A percentile compares a stretch with the other conserved stretches of the same genome.
These are phyloP conservation scores for Centruroides sculpturatus DNA, from an alignment of 1,140 invertebrate genomes.

Conservation along the genomic window DNA sequence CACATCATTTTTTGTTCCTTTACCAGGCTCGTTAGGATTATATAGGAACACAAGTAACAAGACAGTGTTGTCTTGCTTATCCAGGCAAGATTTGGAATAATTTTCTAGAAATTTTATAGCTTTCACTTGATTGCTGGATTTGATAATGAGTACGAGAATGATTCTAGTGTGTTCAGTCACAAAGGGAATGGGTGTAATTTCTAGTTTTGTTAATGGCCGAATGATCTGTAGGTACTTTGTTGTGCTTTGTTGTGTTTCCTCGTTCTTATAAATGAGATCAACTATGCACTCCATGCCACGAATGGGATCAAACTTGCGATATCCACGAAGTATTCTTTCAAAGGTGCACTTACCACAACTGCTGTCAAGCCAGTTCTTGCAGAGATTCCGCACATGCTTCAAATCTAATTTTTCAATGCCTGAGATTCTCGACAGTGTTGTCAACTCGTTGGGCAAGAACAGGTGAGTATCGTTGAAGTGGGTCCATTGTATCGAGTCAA, in stretches of 20 bases:
- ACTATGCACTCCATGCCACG: conserved; percentile 76
- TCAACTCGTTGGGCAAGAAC: conserved; percentile 36
- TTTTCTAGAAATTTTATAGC: conserved; percentile 48
- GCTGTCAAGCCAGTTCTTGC: conserved; percentile 8
- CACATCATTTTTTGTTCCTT: conserved; percentile 23
- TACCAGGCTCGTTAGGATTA: conserved; percentile 13
- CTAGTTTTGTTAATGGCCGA: conserved; percentile 64
- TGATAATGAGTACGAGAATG: conserved; percentile 52
- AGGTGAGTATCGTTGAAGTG: conserved; percentile 70
- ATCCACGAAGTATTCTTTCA: conserved; percentile 54
- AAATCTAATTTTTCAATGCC: conserved; percentile 27
- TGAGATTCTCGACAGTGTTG: conserved; percentile 24
- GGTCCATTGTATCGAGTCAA: conserved; percentile 70
- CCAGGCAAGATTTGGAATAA: conserved; percentile 53
- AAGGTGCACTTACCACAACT: conserved; percentile 37
- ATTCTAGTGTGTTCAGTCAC: conserved; percentile 76
- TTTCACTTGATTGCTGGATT: conserved; percentile 33
- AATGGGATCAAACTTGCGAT: conserved; percentile 68
- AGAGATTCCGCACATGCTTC: conserved; percentile 20
- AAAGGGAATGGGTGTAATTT: conserved; percentile 73
- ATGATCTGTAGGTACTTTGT: conserved; percentile 44
- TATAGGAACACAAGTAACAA: conserved; percentile 43
- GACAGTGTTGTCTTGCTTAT: conserved; percentile 58
- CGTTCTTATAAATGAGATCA: conserved; percentile 46
- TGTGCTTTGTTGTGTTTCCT: conserved; percentile 23